Conservation (phyloP, 2,797 vertebrate genomes). For the Ceryle rudis region DNA sequence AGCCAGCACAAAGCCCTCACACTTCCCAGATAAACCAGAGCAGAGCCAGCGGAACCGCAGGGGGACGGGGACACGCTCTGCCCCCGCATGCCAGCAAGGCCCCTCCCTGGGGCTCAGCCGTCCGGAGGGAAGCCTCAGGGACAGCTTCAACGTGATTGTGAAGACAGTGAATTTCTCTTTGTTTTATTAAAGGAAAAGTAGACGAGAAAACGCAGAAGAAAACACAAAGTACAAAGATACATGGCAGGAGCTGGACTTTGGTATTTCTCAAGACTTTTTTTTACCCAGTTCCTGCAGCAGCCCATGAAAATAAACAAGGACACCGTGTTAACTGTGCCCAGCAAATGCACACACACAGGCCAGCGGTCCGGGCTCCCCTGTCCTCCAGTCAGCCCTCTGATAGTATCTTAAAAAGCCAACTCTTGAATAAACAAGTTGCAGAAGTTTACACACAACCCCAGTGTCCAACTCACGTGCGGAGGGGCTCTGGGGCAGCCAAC, state of each 20-base stretch:
- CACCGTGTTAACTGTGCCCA: background rate
- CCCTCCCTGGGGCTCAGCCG: too few species aligned
- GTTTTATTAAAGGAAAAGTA: conserved; percentile 56
- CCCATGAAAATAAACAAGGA: background rate
- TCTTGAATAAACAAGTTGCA: background rate
- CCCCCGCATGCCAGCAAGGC: fast-evolving
- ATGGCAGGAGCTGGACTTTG: conserved; percentile 28
- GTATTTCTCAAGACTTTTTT: conserved; percentile 34
- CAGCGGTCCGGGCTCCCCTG: background rate
- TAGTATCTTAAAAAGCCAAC: background rate
- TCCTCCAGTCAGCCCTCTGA: conserved; percentile 2
- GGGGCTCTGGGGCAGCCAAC: background rate
- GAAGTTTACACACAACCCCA: background rate
- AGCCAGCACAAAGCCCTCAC: background rate
- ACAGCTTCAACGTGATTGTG: background rate
- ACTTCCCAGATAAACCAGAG: background rate
- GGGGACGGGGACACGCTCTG: fast-evolving
- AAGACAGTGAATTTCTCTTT: background rate
- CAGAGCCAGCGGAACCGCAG: background rate
- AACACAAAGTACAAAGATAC: conserved; percentile 28
- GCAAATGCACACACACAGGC: background rate
- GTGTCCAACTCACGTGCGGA: background rate
- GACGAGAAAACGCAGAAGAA: conserved; percentile 43
- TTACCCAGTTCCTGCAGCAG: conserved; percentile 31
- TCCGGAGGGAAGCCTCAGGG: background rate